Percentiles rank a stretch among this genome's conserved stretches.
These are phyloP conservation scores for Apotomis turbidana DNA, from an alignment of 2,888 invertebrate genomes.

Conservation along the genomic window DNA sequence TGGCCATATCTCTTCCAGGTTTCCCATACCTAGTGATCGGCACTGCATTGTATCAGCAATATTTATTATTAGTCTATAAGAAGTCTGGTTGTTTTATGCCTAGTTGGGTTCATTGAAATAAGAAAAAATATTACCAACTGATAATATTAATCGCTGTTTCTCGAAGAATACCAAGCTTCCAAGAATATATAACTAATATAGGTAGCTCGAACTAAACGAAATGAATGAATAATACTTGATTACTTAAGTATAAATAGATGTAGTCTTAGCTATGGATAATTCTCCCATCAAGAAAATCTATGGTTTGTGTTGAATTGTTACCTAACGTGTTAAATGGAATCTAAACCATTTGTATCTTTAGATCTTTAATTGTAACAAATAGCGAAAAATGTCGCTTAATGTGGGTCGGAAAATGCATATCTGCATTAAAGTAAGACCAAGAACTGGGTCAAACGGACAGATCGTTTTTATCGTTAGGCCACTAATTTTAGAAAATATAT, in stretches of 20 bases:
- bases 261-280: too few species aligned
- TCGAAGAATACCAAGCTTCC: neutral
- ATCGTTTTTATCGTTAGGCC: too few species aligned
- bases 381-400: too few species aligned
- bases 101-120: constrained; percentile 4
- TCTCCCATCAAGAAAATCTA: too few species aligned
- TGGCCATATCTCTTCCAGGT: constrained; percentile 53
- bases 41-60: constrained; percentile 59
- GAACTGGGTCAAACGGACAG: too few species aligned
- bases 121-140: neutral
- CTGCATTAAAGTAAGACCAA: too few species aligned
- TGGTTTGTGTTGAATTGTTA: too few species aligned
- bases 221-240: neutral
- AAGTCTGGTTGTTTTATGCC: constrained; percentile 1
- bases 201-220: neutral
- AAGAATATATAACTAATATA: neutral
- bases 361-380: too few species aligned
- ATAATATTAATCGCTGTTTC: neutral
- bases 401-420: too few species aligned
- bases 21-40: constrained; percentile 55
- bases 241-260: neutral
- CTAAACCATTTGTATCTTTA: too few species aligned
- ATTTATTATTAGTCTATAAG: constrained; percentile 37
- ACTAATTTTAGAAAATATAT: neutral
- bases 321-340: too few species aligned